These are phyloP conservation scores for Cephus cinctus DNA, from an alignment of 1,140 invertebrate species.

Conservation along the genomic window DNA sequence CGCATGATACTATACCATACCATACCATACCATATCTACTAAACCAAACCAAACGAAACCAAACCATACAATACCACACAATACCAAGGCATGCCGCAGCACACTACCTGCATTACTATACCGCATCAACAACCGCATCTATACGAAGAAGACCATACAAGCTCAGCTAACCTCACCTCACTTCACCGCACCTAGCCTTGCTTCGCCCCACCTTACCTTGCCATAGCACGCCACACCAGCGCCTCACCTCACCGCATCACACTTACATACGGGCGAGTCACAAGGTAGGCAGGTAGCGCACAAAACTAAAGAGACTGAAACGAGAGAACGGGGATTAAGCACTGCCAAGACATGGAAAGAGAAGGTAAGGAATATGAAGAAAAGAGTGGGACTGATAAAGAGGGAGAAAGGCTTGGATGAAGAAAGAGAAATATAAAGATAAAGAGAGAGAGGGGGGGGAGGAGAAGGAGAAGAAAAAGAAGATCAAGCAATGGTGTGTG, in stretches of 20 bases:
- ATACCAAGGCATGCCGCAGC: no score
- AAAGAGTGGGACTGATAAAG: slow-evolving; percentile 4
- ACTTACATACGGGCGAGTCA: slow-evolving; percentile 41
- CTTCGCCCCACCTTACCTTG: slow-evolving; percentile 31
- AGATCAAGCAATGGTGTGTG: slow-evolving; percentile 19
- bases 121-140: no score
- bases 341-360: neutral
- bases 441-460: neutral
- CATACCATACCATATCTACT: no score
- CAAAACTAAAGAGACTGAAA: slow-evolving; percentile 40
- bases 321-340: slow-evolving; percentile 11
- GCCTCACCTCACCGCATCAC: neutral
- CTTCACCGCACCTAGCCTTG: slow-evolving; percentile 29
- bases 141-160: no score
- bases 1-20: no score
- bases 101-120: no score
- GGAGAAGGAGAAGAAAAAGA: slow-evolving; percentile 14
- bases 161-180: slow-evolving; percentile 24
- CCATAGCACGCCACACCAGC: neutral
- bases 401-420: slow-evolving; percentile 8
- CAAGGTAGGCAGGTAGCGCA: slow-evolving; percentile 47
- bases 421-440: slow-evolving; percentile 11
- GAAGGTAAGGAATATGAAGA: slow-evolving; percentile 6
- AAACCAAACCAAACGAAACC: no score
- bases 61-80: no score